These are phyloP conservation scores for Timandra comae DNA, from an alignment of 2,888 invertebrate species.

Conservation along the genomic window DNA sequence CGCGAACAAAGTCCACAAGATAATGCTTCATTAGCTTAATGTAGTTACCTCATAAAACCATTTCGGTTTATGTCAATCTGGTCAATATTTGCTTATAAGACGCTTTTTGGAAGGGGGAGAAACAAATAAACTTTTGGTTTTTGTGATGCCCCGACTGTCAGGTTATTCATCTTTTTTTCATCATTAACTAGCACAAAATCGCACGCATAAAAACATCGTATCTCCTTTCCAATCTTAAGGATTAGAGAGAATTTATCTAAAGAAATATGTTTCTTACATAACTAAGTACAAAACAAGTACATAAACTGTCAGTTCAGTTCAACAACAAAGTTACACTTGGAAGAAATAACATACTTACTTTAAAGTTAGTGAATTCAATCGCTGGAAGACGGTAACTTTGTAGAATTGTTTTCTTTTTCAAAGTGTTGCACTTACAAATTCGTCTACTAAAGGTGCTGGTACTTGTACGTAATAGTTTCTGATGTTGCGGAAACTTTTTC, in stretches of 20 bases:
- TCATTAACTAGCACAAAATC: no score
- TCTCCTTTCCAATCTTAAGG: no score
- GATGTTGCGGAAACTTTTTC: slow-evolving; percentile 7
- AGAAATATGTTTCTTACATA: slow-evolving; percentile 1
- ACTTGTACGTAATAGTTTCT: slow-evolving; percentile 17
- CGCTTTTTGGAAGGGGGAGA: no score
- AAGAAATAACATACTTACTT: slow-evolving; percentile 71
- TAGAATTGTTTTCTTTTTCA: slow-evolving; percentile 63
- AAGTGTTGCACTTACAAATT: slow-evolving; percentile 51
- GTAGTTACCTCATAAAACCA: slow-evolving; percentile 53
- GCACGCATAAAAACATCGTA: no score
- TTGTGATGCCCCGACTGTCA: no score
- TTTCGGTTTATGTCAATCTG: slow-evolving; percentile 58
- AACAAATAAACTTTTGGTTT: no score
- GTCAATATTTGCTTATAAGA: slow-evolving; percentile 37
- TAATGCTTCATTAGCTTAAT: slow-evolving; percentile 68
- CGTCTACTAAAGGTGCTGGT: slow-evolving; percentile 35
- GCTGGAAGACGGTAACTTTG: slow-evolving; percentile 57
- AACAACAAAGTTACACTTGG: slow-evolving; percentile 50
- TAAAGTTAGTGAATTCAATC: slow-evolving; percentile 67
- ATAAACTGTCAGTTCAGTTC: slow-evolving; percentile 47
- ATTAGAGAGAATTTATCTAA: no score
- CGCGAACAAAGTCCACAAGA: no score
- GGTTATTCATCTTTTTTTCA: no score
- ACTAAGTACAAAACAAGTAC: slow-evolving; percentile 40